Conservation (phyloP, 2,113 vertebrate species). For the Odocoileus hemionus region DNA sequence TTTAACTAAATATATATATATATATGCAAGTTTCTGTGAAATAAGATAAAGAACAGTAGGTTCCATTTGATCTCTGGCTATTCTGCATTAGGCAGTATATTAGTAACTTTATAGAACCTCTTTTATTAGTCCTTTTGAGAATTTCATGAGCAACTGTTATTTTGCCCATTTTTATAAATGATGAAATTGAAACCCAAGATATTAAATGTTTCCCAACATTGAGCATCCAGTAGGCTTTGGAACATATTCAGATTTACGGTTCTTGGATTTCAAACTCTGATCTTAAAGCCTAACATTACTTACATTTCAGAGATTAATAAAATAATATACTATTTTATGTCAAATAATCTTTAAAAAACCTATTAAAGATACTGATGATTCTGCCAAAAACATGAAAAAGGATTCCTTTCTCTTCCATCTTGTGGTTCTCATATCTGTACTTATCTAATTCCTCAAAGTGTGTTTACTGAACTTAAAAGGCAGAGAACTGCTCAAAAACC, state of each 20-base stretch:
- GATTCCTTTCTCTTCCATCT: not conserved
- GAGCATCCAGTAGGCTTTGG: not conserved
- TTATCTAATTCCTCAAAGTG: not conserved
- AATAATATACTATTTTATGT: not conserved
- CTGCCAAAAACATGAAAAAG: not conserved
- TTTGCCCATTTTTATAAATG: not conserved
- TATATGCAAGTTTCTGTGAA: not conserved
- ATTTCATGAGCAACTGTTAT: not conserved
- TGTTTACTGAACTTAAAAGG: not conserved
- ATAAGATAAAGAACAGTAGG: not conserved
- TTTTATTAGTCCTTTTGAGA: not conserved
- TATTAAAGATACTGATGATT: not conserved
- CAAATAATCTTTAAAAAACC: not conserved
- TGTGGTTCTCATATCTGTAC: not conserved
- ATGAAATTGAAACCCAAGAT: not conserved
- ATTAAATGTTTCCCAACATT: not conserved
- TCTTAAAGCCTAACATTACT: not conserved
- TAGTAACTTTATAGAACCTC: not conserved
- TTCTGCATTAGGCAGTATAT: not conserved
- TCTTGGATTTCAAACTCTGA: not conserved
- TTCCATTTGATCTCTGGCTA: not conserved
- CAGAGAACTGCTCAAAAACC: not conserved
- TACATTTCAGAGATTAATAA: not conserved
- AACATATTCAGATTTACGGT: not conserved
- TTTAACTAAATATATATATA: not conserved